A percentile compares a stretch with the other conserved stretches of the same genome.
These are phyloP conservation scores for Gymnarchus niloticus DNA, from an alignment of 2,113 vertebrate genomes.

Conservation along the genomic window DNA sequence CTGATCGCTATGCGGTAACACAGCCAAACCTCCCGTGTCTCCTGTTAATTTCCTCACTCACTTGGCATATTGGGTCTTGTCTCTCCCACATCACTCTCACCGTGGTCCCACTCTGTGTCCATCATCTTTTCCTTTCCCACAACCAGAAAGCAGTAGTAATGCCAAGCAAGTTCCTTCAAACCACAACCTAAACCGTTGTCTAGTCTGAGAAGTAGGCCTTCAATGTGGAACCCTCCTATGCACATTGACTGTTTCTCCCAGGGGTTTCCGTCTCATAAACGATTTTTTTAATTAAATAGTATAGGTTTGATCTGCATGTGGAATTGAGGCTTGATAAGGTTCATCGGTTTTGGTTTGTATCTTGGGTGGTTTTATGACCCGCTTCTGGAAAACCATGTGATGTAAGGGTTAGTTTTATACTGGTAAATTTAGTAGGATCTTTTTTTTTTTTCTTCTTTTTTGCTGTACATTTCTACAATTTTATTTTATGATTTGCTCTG, in stretches of 20 bases:
- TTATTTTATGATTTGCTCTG: background rate
- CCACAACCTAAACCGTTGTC: constrained; percentile 47
- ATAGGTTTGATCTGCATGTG: background rate
- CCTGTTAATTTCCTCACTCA: constrained; percentile 1
- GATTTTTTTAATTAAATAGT: background rate
- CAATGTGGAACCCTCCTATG: background rate
- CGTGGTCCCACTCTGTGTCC: constrained; percentile 33
- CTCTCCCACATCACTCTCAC: constrained; percentile 15
- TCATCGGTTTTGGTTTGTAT: background rate
- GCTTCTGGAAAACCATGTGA: background rate
- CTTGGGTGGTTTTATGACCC: background rate
- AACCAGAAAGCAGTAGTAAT: constrained; percentile 53
- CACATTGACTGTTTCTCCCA: background rate
- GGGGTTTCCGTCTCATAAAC: background rate
- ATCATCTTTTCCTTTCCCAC: constrained; percentile 36
- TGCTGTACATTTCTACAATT: background rate
- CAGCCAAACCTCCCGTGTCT: background rate
- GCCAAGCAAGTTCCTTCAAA: constrained; percentile 49
- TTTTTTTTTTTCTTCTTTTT: background rate
- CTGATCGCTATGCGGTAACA: constrained; percentile 23
- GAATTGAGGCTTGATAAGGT: background rate
- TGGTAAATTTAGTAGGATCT: background rate
- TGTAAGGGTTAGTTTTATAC: background rate
- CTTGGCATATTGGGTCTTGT: constrained; percentile 16
- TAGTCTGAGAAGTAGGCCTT: constrained; percentile 36